Percentiles rank a stretch among this genome's conserved stretches.
These are phyloP conservation scores for Macquaria australasica DNA, from an alignment of 2,113 vertebrate genomes.

Conservation along the genomic window DNA sequence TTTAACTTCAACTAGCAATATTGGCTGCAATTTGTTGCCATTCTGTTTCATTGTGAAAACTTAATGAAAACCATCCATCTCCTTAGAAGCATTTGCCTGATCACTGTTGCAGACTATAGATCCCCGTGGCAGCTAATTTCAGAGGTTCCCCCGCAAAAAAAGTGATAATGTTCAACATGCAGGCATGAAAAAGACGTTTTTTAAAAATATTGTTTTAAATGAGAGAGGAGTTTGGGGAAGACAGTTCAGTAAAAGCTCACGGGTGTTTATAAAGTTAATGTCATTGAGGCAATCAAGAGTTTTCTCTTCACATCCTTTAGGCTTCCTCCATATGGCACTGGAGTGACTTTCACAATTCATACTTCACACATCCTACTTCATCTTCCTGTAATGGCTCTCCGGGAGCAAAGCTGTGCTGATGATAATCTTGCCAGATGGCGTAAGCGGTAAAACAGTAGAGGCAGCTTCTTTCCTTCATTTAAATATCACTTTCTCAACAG, in stretches of 20 bases:
- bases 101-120: constrained; percentile 54
- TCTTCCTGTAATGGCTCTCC: constrained; percentile 69
- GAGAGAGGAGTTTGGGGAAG: background rate
- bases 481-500: constrained; percentile 54
- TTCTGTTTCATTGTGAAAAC: constrained; percentile 61
- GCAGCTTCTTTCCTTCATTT: constrained; percentile 62
- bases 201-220: constrained; percentile 28
- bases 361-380: constrained; percentile 60
- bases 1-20: constrained; percentile 60
- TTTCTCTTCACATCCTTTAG: constrained; percentile 55
- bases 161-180: constrained; percentile 25
- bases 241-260: constrained; percentile 38
- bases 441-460: constrained; percentile 59
- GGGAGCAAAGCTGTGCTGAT: constrained; percentile 63
- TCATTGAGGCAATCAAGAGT: constrained; percentile 46
- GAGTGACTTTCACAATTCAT: constrained; percentile 67
- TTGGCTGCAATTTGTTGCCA: constrained; percentile 52
- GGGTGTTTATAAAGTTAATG: constrained; percentile 57
- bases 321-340: constrained; percentile 62
- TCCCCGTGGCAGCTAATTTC: constrained; percentile 67
- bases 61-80: constrained; percentile 76
- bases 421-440: constrained; percentile 73
- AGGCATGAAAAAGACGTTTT: constrained; percentile 22
- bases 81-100: constrained; percentile 58
- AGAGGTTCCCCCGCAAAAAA: constrained; percentile 33